These are phyloP conservation scores for Pangasius mekongensis DNA, from an alignment of 2,797 vertebrate species.

Conservation along the genomic window DNA sequence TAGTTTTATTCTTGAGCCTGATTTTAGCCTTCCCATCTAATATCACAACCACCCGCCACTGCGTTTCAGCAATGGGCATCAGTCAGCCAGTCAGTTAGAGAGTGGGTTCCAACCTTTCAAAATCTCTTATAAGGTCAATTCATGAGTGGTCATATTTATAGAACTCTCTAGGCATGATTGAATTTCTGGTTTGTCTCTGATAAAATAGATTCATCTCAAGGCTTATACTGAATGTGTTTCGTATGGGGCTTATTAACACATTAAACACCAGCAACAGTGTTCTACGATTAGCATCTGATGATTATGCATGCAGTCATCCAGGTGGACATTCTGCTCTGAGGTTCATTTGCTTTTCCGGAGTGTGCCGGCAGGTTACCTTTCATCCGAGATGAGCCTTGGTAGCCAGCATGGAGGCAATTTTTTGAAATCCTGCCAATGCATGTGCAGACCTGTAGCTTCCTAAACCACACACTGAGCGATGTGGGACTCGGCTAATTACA, in stretches of 20 bases:
- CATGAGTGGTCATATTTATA: not conserved
- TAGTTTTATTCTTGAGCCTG: not conserved
- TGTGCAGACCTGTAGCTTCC: conserved; percentile 36
- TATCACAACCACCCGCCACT: not conserved
- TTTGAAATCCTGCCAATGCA: conserved; percentile 32
- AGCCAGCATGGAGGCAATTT: conserved; percentile 27
- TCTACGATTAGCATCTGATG: conserved; percentile 9
- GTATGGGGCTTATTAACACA: conserved; percentile 6
- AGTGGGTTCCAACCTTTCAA: not conserved
- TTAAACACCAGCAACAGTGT: conserved; percentile 19
- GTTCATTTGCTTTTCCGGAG: conserved; percentile 16
- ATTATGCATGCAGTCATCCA: conserved; percentile 36
- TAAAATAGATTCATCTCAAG: not conserved
- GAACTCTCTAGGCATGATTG: not conserved
- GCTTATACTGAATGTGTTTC: not conserved
- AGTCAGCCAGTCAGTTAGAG: not conserved
- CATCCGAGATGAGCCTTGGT: conserved; percentile 23
- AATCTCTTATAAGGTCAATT: not conserved
- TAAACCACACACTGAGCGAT: conserved; percentile 39
- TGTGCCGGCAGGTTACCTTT: conserved; percentile 31
- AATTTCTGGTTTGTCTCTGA: not conserved
- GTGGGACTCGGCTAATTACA: conserved; percentile 44
- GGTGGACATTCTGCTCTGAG: conserved; percentile 24
- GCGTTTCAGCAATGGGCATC: not conserved
- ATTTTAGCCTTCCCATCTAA: not conserved